A percentile compares a stretch with the other conserved stretches of the same genome.
phyloP scores from a whole-genome alignment of 2,888 invertebrate genomes.

The Girardia tigrina region DNA sequence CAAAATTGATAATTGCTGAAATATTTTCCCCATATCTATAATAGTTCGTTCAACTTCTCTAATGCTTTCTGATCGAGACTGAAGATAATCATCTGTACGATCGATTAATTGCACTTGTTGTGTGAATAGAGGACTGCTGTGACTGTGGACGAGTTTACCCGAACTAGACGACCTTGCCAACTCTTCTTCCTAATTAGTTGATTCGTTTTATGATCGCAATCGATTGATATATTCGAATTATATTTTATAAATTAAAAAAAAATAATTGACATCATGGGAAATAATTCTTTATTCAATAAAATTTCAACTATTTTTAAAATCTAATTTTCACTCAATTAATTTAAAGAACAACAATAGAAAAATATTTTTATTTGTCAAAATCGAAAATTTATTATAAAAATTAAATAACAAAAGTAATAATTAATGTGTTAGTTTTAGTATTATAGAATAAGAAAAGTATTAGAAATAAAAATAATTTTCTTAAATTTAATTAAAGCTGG shows the following conservation, averaged over 20 bases:
- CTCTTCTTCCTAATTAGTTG: not conserved
- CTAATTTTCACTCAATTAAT: too few relatives aligned
- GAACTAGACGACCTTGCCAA: not conserved
- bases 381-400: too few relatives aligned
- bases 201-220: too few relatives aligned
- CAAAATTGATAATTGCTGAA: slow-evolving; percentile 70
- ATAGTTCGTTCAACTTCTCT: slow-evolving; percentile 96
- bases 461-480: too few relatives aligned
- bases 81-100: slow-evolving; percentile 65
- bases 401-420: too few relatives aligned
- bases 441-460: too few relatives aligned
- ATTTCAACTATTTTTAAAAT: not conserved
- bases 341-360: too few relatives aligned
- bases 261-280: slow-evolving; percentile 36
- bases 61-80: slow-evolving; percentile 88
- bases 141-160: not conserved
- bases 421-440: too few relatives aligned
- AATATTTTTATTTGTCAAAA: too few relatives aligned
- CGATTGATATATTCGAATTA: too few relatives aligned
- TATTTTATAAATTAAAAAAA: slow-evolving; percentile 29
- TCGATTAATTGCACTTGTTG: slow-evolving; percentile 27
- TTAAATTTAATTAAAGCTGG: too few relatives aligned
- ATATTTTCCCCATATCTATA: slow-evolving; percentile 90
- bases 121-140: slow-evolving; percentile 21
- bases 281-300: slow-evolving; percentile 13